These are phyloP conservation scores for Zoanthus sansibaricus DNA, from an alignment of 92 coral and sea anemone genomes.

Conservation along the genomic window DNA sequence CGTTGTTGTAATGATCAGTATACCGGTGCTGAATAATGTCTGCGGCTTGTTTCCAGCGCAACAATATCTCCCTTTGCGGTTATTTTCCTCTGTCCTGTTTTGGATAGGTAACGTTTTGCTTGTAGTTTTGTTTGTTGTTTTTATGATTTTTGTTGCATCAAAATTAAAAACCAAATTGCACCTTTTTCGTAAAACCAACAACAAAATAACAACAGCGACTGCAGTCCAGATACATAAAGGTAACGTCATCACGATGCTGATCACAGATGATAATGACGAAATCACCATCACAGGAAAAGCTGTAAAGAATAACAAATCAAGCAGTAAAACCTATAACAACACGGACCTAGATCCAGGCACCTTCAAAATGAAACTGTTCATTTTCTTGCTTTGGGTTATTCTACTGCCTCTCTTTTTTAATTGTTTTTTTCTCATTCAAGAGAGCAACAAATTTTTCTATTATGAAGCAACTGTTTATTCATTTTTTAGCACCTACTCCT, in stretches of 20 bases:
- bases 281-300: not conserved
- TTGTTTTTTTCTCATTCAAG: not conserved
- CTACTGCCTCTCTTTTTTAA: not conserved
- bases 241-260: not conserved
- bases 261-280: not conserved
- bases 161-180: not conserved
- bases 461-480: not conserved
- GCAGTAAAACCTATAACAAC: not conserved
- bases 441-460: not conserved
- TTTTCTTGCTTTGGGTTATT: not conserved
- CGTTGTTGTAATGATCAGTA: not conserved
- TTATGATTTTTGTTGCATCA: not conserved
- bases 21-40: not conserved
- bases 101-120: not conserved
- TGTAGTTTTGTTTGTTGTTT: not conserved
- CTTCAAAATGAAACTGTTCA: constrained; percentile 1
- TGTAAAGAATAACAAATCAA: not conserved
- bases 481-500: not conserved
- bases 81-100: not conserved
- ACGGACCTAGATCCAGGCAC: not conserved
- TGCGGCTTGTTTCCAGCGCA: not conserved
- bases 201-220: not conserved
- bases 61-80: not conserved
- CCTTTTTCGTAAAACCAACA: not conserved
- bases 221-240: not conserved